A percentile compares a stretch with the other conserved stretches of the same genome.
Evolutionary conservation across 1,140 invertebrate species (phyloP).

Genomic region (Drosophila ironensis): DNA sequence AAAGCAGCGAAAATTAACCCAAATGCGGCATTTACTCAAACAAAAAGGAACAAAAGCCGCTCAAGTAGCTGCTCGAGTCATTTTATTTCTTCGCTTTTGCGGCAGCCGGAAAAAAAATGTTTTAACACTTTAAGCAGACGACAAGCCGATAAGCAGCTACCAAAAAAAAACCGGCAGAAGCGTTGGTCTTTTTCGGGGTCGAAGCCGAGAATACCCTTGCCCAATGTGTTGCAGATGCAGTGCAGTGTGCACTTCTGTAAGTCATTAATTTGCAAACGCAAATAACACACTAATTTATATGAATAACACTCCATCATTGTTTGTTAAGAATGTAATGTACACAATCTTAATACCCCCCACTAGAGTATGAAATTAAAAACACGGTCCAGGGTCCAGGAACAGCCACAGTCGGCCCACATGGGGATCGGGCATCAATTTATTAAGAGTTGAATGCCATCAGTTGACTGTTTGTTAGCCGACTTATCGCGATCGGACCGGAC

Average conservation of each 20-base stretch:
- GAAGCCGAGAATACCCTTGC: slow-evolving; percentile 8
- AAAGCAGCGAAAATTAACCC: slow-evolving; percentile 17
- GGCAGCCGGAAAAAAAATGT: slow-evolving; percentile 41
- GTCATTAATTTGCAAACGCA: too few species aligned
- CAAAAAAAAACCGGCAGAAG: slow-evolving; percentile 28
- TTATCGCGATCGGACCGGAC: slow-evolving; percentile 62
- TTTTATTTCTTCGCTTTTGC: slow-evolving; percentile 15
- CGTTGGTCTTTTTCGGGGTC: neutral
- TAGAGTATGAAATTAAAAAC: slow-evolving; percentile 24
- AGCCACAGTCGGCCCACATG: slow-evolving; percentile 15
- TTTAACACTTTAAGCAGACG: slow-evolving; percentile 74
- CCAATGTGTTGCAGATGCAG: neutral
- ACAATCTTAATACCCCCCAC: neutral
- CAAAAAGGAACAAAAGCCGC: slow-evolving; percentile 57
- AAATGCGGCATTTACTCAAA: slow-evolving; percentile 57
- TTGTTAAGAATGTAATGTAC: neutral
- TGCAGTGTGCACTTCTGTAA: neutral
- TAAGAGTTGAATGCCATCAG: slow-evolving; percentile 68
- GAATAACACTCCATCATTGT: neutral
- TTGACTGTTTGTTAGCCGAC: slow-evolving; percentile 2
- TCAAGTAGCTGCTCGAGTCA: slow-evolving; percentile 13
- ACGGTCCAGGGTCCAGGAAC: slow-evolving; percentile 16
- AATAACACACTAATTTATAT: too few species aligned
- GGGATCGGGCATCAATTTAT: slow-evolving; percentile 52
- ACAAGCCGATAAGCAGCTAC: slow-evolving; percentile 72